Evolutionary conservation across 2,888 invertebrate species (phyloP), one percentile per base, ranked within the genome.

Genomic region (Drosophila neoperkinsi): DNA sequence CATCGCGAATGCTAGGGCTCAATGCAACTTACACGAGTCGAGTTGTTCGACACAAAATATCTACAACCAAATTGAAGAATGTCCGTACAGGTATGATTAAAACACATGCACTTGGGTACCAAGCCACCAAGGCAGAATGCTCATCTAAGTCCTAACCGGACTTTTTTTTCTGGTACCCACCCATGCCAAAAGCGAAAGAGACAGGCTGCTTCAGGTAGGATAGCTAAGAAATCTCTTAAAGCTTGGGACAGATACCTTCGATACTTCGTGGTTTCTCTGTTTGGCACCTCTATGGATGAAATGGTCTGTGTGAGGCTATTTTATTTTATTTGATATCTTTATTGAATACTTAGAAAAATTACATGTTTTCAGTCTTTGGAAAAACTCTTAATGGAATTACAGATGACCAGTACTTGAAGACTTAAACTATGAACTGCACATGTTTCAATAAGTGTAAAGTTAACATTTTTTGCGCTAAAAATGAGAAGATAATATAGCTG

Each of bases 301-400:
- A 4, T 21, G 43, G 11, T 6, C 43, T 43, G 21, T 21, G 21
- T 21, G 43, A 21, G 16, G 21, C 16, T 9, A 28, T 46, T 46
- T 46, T 25, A 51, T n/a, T 51, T n/a, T 16, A 55, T 28, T 55
- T 55, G 11, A 55, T 25, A 28, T 36, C 11, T 55, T 55, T 25
- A 55, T 55, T 55, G 36, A 36, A 36, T 36, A 36, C 43, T 66
- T 66, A 66, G 36, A 49, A 36, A 46, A 53, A 38, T 55, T 64
- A 64, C 51, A 76, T 46, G 34, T 59, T 63, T 76, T 76, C 76
- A 76, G 76, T 76, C 76, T 76, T 75, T 61, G 34, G 57, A 66
- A 75, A 43, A 75, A 70, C 74, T 70, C 60, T 52, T 60, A 49
- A 56, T 38, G 31, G n/a, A 67, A 36, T 28, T 64, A 64, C 31